Evolutionary conservation across 2,797 vertebrate genomes (phyloP).

Genomic region (Eupleurogrammus muticus): DNA sequence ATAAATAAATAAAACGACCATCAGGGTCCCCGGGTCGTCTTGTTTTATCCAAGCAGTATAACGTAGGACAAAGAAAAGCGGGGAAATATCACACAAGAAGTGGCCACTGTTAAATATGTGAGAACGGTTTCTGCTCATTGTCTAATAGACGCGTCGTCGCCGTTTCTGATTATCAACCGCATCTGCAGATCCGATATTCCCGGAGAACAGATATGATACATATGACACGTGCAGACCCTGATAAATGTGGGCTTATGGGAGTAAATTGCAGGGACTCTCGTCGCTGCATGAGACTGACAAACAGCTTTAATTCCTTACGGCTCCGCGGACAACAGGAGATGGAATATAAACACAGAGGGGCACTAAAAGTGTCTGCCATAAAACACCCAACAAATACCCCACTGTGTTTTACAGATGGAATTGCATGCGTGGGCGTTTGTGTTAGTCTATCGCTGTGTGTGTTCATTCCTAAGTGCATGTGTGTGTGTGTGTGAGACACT

Average conservation of each 20-base stretch:
- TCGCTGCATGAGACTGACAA: conserved; percentile 68
- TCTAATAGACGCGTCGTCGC: too few relatives aligned
- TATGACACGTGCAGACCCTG: conserved; percentile 50
- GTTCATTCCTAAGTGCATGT: conserved; percentile 27
- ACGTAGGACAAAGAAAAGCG: not conserved
- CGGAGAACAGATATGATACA: conserved; percentile 50
- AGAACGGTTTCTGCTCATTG: too few relatives aligned
- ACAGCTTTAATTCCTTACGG: conserved; percentile 78
- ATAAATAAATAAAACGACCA: too few relatives aligned
- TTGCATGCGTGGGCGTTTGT: conserved; percentile 56
- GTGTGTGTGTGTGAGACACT: conserved; percentile 42
- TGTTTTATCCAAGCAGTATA: not conserved
- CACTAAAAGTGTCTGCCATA: conserved; percentile 70
- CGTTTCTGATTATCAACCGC: not conserved
- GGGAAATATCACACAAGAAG: not conserved
- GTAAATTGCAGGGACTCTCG: conserved; percentile 71
- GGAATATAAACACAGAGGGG: conserved; percentile 69
- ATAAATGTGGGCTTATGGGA: conserved; percentile 75
- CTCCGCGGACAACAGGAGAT: conserved; percentile 66
- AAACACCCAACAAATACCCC: conserved; percentile 69
- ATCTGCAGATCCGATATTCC: not conserved
- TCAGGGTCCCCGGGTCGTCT: not conserved
- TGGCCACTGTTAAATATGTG: not conserved
- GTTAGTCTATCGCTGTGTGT: conserved; percentile 27
- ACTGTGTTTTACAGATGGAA: conserved; percentile 66